phyloP scores from a whole-genome alignment of 2,888 invertebrate species.

The Eristalinus aeneus region DNA sequence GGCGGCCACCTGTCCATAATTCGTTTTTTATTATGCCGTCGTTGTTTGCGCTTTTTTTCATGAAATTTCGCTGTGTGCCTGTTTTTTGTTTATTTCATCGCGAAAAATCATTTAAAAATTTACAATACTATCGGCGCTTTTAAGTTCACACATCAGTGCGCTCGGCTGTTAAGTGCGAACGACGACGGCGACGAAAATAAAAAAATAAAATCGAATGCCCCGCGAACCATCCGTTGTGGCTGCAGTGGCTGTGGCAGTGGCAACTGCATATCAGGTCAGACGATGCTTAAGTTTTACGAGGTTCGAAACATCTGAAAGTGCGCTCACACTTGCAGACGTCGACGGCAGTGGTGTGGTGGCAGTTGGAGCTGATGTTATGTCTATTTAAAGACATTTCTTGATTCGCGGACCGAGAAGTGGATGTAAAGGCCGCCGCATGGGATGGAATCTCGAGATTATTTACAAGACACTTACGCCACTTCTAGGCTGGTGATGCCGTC shows the following conservation, averaged over 20 bases:
- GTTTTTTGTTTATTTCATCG: constrained; percentile 72
- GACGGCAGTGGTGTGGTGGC: not conserved
- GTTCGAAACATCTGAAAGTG: not conserved
- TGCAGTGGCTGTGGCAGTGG: not conserved
- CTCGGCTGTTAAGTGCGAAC: constrained; percentile 74
- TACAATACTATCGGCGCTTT: constrained; percentile 79
- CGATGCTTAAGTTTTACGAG: not conserved
- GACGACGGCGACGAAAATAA: constrained; percentile 72
- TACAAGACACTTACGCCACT: too few relatives aligned
- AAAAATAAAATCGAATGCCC: constrained; percentile 28
- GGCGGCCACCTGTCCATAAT: constrained; percentile 48
- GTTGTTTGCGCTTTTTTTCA: constrained; percentile 40
- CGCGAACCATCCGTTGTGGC: not conserved
- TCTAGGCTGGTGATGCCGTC: too few relatives aligned
- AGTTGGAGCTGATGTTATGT: not conserved
- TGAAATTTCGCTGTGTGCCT: constrained; percentile 21
- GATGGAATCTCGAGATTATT: not conserved
- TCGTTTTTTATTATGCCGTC: constrained; percentile 66
- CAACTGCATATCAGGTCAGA: not conserved
- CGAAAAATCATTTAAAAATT: constrained; percentile 76
- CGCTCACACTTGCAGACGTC: not conserved
- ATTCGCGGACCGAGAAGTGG: not conserved
- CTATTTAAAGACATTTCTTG: not conserved
- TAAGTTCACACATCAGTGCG: constrained; percentile 80
- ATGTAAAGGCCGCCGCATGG: not conserved